A percentile compares a stretch with the other conserved stretches of the same genome.
phyloP scores from a whole-genome alignment of 2,113 vertebrate genomes.

The Cyanoliseus patagonus region DNA sequence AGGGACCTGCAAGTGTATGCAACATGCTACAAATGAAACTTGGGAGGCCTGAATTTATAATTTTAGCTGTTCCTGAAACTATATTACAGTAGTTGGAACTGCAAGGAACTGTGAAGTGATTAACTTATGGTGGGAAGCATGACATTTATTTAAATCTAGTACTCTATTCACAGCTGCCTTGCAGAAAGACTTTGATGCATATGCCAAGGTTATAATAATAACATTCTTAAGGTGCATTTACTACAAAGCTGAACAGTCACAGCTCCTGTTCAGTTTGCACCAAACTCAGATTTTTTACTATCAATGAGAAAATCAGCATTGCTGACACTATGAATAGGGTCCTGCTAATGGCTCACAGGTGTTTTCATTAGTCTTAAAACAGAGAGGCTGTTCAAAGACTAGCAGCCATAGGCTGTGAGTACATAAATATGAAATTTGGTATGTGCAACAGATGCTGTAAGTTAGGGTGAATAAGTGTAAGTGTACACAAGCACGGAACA shows the following conservation, averaged over 20 bases:
- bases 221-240: conserved; percentile 24
- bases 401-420: not conserved
- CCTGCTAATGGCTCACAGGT: not conserved
- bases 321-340: not conserved
- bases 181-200: conserved; percentile 3
- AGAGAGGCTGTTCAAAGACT: not conserved
- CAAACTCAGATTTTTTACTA: not conserved
- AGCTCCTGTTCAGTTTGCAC: not conserved
- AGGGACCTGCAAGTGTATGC: not conserved
- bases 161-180: not conserved
- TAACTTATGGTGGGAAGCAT: not conserved
- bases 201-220: conserved; percentile 44
- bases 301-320: not conserved
- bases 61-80: conserved; percentile 19
- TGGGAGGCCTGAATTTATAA: conserved; percentile 18
- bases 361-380: not conserved
- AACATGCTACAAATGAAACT: not conserved
- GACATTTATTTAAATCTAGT: conserved; percentile 35
- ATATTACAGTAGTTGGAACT: conserved; percentile 15
- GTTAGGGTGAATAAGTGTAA: not conserved
- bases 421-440: not conserved
- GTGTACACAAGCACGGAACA: not conserved
- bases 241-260: not conserved
- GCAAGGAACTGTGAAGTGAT: conserved; percentile 34
- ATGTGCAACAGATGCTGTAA: not conserved